A percentile compares a stretch with the other conserved stretches of the same genome.
These are phyloP conservation scores for Morpho deidamia DNA, from an alignment of 2,888 invertebrate genomes.

Conservation along the genomic window DNA sequence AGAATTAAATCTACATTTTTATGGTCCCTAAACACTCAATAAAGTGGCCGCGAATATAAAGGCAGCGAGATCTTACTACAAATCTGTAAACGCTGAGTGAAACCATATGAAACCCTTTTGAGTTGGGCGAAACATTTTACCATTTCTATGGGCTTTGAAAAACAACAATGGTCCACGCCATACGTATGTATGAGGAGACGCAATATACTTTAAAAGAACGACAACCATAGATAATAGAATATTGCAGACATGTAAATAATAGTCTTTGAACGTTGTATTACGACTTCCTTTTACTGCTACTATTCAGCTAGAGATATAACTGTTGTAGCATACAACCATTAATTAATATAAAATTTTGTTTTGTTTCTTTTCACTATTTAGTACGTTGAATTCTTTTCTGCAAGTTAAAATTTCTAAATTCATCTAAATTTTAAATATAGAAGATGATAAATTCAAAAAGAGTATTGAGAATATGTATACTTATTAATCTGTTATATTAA, in stretches of 20 bases:
- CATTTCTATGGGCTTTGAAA: slow-evolving; percentile 56
- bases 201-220: slow-evolving; percentile 68
- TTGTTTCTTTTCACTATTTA: too few relatives aligned
- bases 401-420: too few relatives aligned
- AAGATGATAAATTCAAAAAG: too few relatives aligned
- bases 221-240: slow-evolving; percentile 37
- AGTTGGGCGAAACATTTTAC: slow-evolving; percentile 47
- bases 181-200: slow-evolving; percentile 62
- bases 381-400: too few relatives aligned
- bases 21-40: slow-evolving; percentile 67
- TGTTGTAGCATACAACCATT: too few relatives aligned
- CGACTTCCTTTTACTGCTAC: too few relatives aligned
- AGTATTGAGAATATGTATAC: too few relatives aligned
- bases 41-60: slow-evolving; percentile 58
- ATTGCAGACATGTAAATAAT: slow-evolving; percentile 23
- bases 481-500: too few relatives aligned
- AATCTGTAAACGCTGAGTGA: slow-evolving; percentile 54
- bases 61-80: slow-evolving; percentile 46
- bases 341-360: too few relatives aligned
- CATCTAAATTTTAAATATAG: too few relatives aligned
- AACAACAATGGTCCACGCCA: slow-evolving; percentile 70
- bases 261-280: neutral
- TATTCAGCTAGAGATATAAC: too few relatives aligned
- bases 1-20: slow-evolving; percentile 61
- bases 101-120: slow-evolving; percentile 52